Percentiles rank a stretch among this genome's conserved stretches.
Conservation (phyloP, 1,140 invertebrate genomes). For the Mercenaria mercenaria region DNA sequence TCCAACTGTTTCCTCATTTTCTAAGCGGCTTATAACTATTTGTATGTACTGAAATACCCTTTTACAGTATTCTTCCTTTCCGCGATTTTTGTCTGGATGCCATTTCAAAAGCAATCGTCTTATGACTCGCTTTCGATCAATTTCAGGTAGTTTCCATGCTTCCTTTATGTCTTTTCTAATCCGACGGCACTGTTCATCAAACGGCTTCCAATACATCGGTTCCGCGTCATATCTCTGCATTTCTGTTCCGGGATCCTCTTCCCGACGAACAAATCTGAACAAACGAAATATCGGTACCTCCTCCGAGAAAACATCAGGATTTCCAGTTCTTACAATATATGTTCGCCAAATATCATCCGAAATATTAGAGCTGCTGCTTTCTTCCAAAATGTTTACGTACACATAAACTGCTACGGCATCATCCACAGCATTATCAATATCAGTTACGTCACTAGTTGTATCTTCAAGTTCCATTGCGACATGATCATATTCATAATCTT, state of each 20-base stretch:
- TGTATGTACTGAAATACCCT: constrained; percentile 77
- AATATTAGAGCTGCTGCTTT: not conserved
- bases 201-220: not conserved
- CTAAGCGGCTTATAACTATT: constrained; percentile 61
- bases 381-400: not conserved
- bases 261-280: constrained; percentile 35
- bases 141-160: constrained; percentile 72
- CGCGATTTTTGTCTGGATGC: constrained; percentile 84
- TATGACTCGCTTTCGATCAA: constrained; percentile 77
- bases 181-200: constrained; percentile 39
- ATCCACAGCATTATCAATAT: not conserved
- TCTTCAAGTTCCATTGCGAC: constrained; percentile 77
- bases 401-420: not conserved
- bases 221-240: not conserved
- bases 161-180: constrained; percentile 53
- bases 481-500: constrained; percentile 68
- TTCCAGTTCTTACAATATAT: constrained; percentile 13
- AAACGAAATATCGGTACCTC: constrained; percentile 59
- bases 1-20: constrained; percentile 62
- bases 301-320: not conserved
- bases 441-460: constrained; percentile 21
- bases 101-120: constrained; percentile 81
- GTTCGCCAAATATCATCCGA: not conserved
- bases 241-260: constrained; percentile 13
- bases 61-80: constrained; percentile 74